Conservation (phyloP, 2,888 invertebrate genomes). For the Coelopa pilipes region DNA sequence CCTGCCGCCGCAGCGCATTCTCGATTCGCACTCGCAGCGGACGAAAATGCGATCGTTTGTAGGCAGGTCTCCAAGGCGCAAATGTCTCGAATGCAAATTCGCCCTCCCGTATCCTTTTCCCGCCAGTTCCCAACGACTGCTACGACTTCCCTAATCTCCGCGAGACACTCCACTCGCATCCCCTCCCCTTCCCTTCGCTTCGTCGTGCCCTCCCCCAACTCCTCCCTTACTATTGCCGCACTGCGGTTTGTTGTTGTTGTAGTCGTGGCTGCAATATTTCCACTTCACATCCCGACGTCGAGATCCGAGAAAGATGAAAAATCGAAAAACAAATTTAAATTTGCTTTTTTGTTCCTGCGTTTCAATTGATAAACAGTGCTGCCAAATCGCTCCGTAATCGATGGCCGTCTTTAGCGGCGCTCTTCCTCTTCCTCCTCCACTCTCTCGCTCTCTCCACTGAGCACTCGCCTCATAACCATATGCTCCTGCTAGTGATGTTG, state of each 20-base stretch:
- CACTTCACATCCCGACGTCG: too few species aligned
- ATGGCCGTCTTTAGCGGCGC: conserved; percentile 1
- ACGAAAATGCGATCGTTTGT: too few species aligned
- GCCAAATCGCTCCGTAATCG: conserved; percentile 32
- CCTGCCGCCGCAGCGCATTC: too few species aligned
- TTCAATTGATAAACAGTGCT: conserved; percentile 34
- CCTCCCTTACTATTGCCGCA: background rate
- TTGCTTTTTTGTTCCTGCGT: background rate
- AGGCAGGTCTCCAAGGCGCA: too few species aligned
- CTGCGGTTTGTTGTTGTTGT: background rate
- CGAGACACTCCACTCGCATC: background rate
- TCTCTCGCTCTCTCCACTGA: too few species aligned
- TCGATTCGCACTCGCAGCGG: too few species aligned
- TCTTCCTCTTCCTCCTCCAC: too few species aligned
- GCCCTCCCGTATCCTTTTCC: background rate
- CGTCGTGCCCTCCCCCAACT: background rate
- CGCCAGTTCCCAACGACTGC: too few species aligned
- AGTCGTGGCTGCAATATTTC: too few species aligned
- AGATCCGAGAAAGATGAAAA: conserved; percentile 11
- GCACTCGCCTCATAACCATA: background rate
- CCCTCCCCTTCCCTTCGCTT: too few species aligned
- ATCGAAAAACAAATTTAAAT: conserved; percentile 31
- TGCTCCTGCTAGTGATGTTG: background rate
- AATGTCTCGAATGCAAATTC: too few species aligned
- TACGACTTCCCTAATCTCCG: conserved; percentile 10